A percentile compares a stretch with the other conserved stretches of the same genome.
phyloP scores from a whole-genome alignment of 2,113 vertebrate genomes.

The Stegostoma tigrinum region DNA sequence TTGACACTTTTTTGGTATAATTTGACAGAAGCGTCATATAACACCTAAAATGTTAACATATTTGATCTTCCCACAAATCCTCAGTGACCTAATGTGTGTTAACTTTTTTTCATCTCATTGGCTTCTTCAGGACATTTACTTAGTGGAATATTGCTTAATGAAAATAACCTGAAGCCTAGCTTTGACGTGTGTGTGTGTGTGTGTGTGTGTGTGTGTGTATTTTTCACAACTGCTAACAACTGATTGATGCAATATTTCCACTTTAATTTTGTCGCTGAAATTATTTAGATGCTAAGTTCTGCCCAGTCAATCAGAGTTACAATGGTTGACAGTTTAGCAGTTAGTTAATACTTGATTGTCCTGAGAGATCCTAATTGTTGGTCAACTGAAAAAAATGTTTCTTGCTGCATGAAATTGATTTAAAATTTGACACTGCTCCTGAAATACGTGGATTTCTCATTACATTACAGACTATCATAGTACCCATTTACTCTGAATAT shows the following conservation, averaged over 20 bases:
- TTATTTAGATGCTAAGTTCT: not conserved
- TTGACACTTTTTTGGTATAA: not conserved
- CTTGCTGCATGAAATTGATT: not conserved
- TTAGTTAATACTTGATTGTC: not conserved
- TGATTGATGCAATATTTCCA: not conserved
- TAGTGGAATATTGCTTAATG: not conserved
- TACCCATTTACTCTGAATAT: not conserved
- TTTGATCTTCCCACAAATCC: not conserved
- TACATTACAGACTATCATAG: not conserved
- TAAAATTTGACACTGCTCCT: not conserved
- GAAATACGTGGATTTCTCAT: not conserved
- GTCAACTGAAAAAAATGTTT: not conserved
- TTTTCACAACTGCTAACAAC: not conserved
- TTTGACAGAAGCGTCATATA: not conserved
- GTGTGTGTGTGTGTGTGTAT: not conserved
- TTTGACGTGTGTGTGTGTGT: not conserved
- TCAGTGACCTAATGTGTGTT: not conserved
- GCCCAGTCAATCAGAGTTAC: not conserved
- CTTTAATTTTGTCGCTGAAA: not conserved
- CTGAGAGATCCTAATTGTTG: not conserved
- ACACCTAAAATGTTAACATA: not conserved
- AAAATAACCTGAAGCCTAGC: conserved; percentile 6
- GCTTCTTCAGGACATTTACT: not conserved
- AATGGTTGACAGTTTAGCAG: not conserved
- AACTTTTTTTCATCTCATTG: not conserved